Conservation (phyloP, 2,113 vertebrate species). For the Scytalopus superciliaris region DNA sequence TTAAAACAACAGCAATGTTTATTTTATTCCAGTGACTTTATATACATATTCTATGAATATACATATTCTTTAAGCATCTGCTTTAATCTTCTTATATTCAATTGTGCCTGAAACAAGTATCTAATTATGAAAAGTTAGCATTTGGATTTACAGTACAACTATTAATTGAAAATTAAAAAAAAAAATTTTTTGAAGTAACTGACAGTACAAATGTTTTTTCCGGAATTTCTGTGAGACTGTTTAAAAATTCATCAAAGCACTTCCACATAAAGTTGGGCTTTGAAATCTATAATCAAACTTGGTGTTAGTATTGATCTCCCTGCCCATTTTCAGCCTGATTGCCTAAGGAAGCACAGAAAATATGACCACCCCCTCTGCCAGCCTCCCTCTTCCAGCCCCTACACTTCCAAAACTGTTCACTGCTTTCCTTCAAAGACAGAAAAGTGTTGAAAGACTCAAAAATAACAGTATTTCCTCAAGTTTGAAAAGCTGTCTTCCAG, state of each 20-base stretch:
- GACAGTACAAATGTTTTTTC: not conserved
- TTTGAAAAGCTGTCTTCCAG: not conserved
- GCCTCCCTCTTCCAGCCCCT: not conserved
- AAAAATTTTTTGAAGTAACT: not conserved
- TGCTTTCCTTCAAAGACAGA: not conserved
- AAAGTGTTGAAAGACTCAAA: not conserved
- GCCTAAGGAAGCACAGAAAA: not conserved
- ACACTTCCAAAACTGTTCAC: not conserved
- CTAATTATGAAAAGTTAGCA: not conserved
- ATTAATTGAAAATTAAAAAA: not conserved
- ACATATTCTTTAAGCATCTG: not conserved
- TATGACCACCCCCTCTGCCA: not conserved
- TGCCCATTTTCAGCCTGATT: not conserved
- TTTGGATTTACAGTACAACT: not conserved
- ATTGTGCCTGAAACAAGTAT: not conserved
- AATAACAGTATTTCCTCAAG: not conserved
- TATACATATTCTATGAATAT: not conserved
- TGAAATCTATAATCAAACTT: not conserved
- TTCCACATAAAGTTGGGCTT: not conserved
- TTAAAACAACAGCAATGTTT: not conserved
- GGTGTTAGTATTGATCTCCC: not conserved
- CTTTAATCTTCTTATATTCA: not conserved
- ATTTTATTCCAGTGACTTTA: not conserved
- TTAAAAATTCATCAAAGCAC: slow-evolving; percentile 53
- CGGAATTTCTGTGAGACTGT: not conserved